Percentiles rank a stretch among this genome's conserved stretches.
Evolutionary conservation across 2,888 invertebrate genomes (phyloP).

Genomic region (Drosophila mulleri): DNA sequence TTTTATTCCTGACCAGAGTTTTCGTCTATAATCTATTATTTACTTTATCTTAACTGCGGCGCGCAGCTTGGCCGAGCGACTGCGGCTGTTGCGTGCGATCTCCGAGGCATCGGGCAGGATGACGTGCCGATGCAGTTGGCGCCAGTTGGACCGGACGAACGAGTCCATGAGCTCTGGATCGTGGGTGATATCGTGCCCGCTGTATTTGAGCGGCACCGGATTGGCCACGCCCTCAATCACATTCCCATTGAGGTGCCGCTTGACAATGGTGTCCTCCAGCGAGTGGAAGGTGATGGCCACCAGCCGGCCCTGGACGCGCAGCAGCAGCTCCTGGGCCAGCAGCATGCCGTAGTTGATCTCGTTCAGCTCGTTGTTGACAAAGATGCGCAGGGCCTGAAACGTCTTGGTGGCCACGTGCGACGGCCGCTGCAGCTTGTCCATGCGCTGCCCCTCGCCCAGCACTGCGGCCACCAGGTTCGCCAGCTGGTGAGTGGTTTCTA

Average conservation of each 20-base stretch:
- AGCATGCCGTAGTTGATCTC: constrained; percentile 96
- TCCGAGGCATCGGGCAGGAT: constrained; percentile 90
- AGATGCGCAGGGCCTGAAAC: constrained; percentile 96
- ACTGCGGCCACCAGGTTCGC: constrained; percentile 90
- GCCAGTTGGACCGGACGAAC: constrained; percentile 90
- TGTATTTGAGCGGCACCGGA: constrained; percentile 90
- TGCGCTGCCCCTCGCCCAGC: constrained; percentile 86
- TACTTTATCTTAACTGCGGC: constrained; percentile 90
- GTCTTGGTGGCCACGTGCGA: constrained; percentile 95
- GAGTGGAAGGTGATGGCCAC: constrained; percentile 96
- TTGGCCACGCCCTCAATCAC: constrained; percentile 90
- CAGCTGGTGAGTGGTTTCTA: constrained; percentile 93
- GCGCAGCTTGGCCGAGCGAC: constrained; percentile 95
- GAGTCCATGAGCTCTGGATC: constrained; percentile 87
- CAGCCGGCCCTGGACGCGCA: constrained; percentile 92
- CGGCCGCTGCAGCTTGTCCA: constrained; percentile 91
- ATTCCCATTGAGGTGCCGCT: constrained; percentile 93
- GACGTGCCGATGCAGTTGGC: constrained; percentile 92
- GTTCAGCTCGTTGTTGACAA: constrained; percentile 98
- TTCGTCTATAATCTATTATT: constrained; percentile 9
- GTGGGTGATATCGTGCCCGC: constrained; percentile 87
- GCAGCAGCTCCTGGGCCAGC: constrained; percentile 90
- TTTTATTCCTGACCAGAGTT: constrained; percentile 54
- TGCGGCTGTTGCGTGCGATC: constrained; percentile 91
- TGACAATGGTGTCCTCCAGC: constrained; percentile 96